phyloP scores from a whole-genome alignment of 2,888 invertebrate genomes.

The Cantharis rustica region DNA sequence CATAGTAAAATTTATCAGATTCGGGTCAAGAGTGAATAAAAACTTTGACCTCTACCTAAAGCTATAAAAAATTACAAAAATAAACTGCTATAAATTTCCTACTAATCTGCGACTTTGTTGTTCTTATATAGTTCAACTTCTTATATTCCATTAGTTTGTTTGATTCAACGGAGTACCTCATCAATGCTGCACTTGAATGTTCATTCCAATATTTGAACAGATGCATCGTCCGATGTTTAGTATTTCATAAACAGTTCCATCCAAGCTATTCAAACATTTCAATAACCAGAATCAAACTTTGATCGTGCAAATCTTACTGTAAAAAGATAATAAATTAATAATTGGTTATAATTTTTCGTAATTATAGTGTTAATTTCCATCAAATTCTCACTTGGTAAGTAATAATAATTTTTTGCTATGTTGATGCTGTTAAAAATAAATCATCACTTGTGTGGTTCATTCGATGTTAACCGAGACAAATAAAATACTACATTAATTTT shows the following conservation, averaged over 20 bases:
- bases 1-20: neutral
- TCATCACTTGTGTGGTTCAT: neutral
- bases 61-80: neutral
- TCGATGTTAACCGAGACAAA: neutral
- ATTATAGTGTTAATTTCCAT: neutral
- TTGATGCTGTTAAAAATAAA: neutral
- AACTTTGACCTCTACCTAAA: neutral
- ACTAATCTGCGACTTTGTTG: neutral
- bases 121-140: neutral
- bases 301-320: neutral
- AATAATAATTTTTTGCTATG: neutral
- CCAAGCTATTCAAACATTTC: neutral
- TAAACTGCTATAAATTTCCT: neutral
- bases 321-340: neutral
- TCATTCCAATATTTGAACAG: neutral
- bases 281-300: neutral
- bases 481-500: neutral
- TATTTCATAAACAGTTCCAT: neutral
- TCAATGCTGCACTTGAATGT: neutral
- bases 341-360: neutral
- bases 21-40: neutral
- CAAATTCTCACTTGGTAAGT: neutral
- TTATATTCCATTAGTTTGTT: neutral
- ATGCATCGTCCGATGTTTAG: neutral
- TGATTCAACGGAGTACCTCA: neutral